phyloP scores from a whole-genome alignment of 2,888 invertebrate genomes.

The Helleia helle region DNA sequence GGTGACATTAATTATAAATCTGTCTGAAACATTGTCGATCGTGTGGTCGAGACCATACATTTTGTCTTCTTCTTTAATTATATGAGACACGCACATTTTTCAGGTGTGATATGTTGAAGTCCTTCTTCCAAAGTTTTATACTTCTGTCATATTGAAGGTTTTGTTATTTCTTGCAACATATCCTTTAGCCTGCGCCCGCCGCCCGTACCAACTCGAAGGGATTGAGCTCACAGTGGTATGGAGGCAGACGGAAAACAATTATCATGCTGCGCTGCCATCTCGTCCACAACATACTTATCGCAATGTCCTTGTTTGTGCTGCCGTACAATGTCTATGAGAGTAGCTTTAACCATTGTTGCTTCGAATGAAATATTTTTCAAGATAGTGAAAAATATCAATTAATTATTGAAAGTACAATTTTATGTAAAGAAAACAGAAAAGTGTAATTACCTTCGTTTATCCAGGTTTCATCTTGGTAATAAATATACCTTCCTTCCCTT shows the following conservation, averaged over 20 bases:
- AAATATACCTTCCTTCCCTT: constrained; percentile 7
- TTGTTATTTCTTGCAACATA: neutral
- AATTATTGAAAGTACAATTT: neutral
- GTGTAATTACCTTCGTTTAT: neutral
- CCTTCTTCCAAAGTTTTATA: no score
- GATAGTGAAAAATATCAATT: no score
- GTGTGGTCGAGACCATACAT: no score
- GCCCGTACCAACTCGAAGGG: neutral
- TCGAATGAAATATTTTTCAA: no score
- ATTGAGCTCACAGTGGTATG: neutral
- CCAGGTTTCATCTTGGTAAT: neutral
- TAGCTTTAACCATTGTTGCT: no score
- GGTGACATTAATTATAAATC: no score
- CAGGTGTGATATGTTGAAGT: no score
- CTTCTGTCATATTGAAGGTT: no score
- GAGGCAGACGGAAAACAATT: neutral
- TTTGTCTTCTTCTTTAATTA: no score
- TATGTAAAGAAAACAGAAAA: neutral
- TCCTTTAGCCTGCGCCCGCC: neutral
- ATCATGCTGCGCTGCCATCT: neutral
- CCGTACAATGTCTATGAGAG: no score
- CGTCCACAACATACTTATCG: neutral
- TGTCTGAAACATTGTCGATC: no score
- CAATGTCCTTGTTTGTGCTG: neutral
- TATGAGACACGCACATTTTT: no score